Conservation (phyloP, 92 coral and sea anemone genomes). For the Montipora capitata region DNA sequence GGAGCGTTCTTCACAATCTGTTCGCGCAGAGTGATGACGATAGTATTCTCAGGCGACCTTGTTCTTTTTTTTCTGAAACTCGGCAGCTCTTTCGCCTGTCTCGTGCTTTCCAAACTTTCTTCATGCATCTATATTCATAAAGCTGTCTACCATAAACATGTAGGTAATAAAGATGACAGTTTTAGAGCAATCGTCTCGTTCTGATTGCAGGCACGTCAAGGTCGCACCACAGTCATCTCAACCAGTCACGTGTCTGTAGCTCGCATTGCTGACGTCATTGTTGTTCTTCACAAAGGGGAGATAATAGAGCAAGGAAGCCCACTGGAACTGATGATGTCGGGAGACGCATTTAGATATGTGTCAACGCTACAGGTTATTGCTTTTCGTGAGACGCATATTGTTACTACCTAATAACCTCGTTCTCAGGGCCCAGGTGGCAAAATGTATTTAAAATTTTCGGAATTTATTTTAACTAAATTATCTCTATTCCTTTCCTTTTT, state of each 20-base stretch:
- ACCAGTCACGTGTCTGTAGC: conserved; percentile 90
- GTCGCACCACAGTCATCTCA: conserved; percentile 84
- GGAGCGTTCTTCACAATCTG: no score
- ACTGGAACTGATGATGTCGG: conserved; percentile 72
- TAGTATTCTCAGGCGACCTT: no score
- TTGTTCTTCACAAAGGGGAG: conserved; percentile 82
- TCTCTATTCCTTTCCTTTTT: no score
- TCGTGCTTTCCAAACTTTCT: no score
- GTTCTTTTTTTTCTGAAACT: no score
- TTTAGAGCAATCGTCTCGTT: background rate
- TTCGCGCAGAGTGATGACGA: no score
- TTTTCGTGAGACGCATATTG: background rate
- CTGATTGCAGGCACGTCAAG: conserved; percentile 77
- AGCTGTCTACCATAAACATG: background rate
- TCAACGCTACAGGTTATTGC: conserved; percentile 81
- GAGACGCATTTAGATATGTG: conserved; percentile 77
- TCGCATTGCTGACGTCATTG: conserved; percentile 81
- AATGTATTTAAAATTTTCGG: no score
- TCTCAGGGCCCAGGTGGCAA: no score
- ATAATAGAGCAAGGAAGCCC: conserved; percentile 84
- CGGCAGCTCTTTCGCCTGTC: no score
- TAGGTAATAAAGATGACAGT: background rate
- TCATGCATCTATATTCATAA: no score
- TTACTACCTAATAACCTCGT: no score
- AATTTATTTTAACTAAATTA: no score